A percentile compares a stretch with the other conserved stretches of the same genome.
Conservation (phyloP, 2,888 invertebrate genomes). For the Andrena hattorfiana region DNA sequence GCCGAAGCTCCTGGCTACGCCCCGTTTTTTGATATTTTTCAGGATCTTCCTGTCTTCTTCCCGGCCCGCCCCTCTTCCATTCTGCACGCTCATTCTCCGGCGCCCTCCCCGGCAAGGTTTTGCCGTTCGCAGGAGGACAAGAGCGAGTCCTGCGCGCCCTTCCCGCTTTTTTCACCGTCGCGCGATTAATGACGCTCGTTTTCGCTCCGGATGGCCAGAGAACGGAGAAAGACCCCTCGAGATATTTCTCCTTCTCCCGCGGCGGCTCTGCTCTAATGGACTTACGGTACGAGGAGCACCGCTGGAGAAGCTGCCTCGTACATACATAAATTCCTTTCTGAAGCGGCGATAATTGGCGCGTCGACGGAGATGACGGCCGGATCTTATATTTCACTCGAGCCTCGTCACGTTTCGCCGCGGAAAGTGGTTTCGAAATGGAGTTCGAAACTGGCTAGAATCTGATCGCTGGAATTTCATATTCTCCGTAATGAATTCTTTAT, state of each 20-base stretch:
- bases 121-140: conserved; percentile 17
- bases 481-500: no score
- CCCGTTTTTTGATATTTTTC: conserved; percentile 61
- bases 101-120: conserved; percentile 26
- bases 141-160: conserved; percentile 43
- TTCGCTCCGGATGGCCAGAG: conserved; percentile 55
- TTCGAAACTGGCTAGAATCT: background rate
- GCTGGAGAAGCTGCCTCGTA: conserved; percentile 4
- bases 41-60: conserved; percentile 48
- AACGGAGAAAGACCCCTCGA: conserved; percentile 16
- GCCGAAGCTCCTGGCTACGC: conserved; percentile 32
- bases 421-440: background rate
- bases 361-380: background rate
- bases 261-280: conserved; percentile 53
- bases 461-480: background rate
- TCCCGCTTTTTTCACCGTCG: conserved; percentile 39
- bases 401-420: background rate
- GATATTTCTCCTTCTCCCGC: conserved; percentile 45
- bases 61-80: background rate
- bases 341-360: conserved; percentile 33
- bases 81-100: background rate
- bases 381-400: conserved; percentile 2
- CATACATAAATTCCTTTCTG: conserved; percentile 44
- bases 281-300: conserved; percentile 35
- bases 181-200: conserved; percentile 71